A percentile compares a stretch with the other conserved stretches of the same genome.
phyloP scores from a whole-genome alignment of 2,797 vertebrate genomes.

The Acrossocheilus fasciatus region DNA sequence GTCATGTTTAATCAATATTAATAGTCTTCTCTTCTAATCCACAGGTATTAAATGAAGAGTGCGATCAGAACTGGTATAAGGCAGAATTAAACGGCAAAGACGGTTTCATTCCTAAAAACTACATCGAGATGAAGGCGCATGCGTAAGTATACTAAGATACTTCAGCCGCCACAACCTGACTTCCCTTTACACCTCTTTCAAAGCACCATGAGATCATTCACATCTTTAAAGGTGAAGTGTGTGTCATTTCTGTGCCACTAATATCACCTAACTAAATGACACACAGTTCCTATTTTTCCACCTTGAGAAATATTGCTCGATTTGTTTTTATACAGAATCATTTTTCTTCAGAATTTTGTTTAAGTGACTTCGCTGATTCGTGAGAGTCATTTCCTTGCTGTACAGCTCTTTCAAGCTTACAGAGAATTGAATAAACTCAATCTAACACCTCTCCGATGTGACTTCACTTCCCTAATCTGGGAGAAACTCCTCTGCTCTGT shows the following conservation, averaged over 20 bases:
- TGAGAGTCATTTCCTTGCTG: neutral
- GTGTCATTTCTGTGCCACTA: neutral
- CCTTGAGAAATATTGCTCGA: neutral
- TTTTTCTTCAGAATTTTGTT: neutral
- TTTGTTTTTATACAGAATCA: neutral
- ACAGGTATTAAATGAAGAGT: slow-evolving; percentile 99
- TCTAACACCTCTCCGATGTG: neutral
- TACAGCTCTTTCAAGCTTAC: neutral
- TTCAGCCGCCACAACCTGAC: neutral
- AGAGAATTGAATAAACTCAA: neutral
- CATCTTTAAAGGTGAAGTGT: neutral
- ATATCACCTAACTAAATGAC: neutral
- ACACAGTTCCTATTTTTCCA: neutral
- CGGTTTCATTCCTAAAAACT: slow-evolving; percentile 99
- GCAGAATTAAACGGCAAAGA: slow-evolving; percentile 98
- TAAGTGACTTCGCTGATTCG: neutral
- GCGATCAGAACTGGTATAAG: slow-evolving; percentile 99
- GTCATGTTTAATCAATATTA: neutral
- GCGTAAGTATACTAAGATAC: slow-evolving; percentile 86
- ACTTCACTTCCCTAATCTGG: neutral
- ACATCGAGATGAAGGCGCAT: slow-evolving; percentile 99
- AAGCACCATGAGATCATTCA: neutral
- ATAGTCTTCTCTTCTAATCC: slow-evolving; percentile 20
- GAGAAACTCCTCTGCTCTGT: slow-evolving; percentile 3
- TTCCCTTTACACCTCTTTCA: neutral